A percentile compares a stretch with the other conserved stretches of the same genome.
phyloP scores from a whole-genome alignment of 2,113 vertebrate genomes.

The Thermophis baileyi region DNA sequence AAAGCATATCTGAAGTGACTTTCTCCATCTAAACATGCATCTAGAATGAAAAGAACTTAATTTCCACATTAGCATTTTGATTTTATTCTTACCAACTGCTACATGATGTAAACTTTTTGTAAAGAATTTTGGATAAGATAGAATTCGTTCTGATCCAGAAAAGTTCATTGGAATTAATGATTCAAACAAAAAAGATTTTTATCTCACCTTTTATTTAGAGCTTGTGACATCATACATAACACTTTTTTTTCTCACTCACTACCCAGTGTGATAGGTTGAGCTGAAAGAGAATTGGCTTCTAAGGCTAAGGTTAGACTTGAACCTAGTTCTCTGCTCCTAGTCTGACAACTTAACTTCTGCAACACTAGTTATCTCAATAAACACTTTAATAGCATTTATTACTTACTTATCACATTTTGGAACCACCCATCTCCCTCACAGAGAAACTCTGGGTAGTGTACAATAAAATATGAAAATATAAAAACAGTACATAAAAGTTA shows the following conservation, averaged over 20 bases:
- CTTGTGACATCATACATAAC: neutral
- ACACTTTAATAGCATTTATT: neutral
- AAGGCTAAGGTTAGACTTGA: neutral
- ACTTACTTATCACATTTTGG: neutral
- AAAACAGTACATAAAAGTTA: neutral
- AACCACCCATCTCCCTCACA: neutral
- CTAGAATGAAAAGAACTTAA: neutral
- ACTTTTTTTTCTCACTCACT: neutral
- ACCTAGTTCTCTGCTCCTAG: neutral
- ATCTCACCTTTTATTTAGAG: neutral
- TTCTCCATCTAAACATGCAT: neutral
- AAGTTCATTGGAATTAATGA: neutral
- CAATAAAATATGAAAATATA: neutral
- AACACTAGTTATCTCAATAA: neutral
- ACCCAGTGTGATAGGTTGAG: neutral
- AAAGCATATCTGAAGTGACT: neutral
- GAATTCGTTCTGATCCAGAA: neutral
- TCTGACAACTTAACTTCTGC: neutral
- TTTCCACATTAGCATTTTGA: neutral
- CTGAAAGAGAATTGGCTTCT: neutral
- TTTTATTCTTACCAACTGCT: neutral
- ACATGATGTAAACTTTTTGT: neutral
- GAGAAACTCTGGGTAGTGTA: neutral
- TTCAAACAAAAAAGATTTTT: neutral
- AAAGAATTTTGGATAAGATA: neutral